phyloP scores from a whole-genome alignment of 2,888 invertebrate genomes.

The Conops quadrifasciatus region DNA sequence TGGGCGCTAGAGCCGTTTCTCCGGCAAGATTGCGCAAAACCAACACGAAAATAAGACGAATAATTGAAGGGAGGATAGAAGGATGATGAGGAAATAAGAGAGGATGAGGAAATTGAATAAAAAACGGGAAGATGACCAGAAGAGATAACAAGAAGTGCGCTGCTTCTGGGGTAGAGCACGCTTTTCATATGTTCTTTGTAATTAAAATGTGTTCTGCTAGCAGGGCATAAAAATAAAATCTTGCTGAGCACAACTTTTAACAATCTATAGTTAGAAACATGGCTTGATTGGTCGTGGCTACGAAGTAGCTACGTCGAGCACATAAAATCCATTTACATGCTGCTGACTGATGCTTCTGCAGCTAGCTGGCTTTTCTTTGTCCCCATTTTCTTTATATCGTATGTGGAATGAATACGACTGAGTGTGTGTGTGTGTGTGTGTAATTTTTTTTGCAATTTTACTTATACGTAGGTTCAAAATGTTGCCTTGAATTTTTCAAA shows the following conservation, averaged over 20 bases:
- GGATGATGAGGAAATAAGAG: not conserved
- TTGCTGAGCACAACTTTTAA: not conserved
- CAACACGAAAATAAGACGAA: not conserved
- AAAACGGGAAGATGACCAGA: no score
- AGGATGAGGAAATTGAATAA: no score
- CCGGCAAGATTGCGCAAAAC: not conserved
- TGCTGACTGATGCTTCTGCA: not conserved
- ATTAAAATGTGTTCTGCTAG: no score
- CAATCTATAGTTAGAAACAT: not conserved
- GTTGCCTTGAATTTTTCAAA: constrained; percentile 30
- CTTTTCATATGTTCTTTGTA: no score
- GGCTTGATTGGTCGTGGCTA: not conserved
- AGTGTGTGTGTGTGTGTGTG: not conserved
- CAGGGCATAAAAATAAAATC: not conserved
- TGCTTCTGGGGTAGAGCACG: no score
- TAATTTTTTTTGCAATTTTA: not conserved
- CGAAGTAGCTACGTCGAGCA: not conserved
- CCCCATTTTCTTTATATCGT: not conserved
- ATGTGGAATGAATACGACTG: not conserved
- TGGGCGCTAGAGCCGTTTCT: constrained; percentile 42
- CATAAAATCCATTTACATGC: not conserved
- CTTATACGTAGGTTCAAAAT: constrained; percentile 21
- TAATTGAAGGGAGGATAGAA: not conserved
- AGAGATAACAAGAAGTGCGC: no score
- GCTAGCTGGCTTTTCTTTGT: not conserved